Conservation (phyloP, 23 tunicate species). For the Diplosoma virens region DNA sequence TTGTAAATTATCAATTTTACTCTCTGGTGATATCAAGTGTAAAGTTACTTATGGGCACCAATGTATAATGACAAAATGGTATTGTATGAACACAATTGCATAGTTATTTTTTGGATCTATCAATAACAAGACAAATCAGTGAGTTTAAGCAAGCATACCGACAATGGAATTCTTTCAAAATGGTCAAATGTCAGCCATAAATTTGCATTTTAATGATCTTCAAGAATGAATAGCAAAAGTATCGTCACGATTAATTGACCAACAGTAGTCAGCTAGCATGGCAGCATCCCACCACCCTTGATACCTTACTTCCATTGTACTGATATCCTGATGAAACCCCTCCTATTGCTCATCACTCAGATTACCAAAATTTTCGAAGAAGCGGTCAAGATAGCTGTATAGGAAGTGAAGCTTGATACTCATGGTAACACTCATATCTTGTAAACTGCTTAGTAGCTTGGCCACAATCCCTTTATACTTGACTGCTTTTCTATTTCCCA, state of each 20-base stretch:
- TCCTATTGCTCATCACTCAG: conserved; percentile 26
- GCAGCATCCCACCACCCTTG: too few relatives aligned
- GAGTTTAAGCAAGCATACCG: too few relatives aligned
- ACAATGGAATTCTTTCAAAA: too few relatives aligned
- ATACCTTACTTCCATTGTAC: background rate
- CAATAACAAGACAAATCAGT: too few relatives aligned
- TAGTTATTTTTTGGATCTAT: too few relatives aligned
- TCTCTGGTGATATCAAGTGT: too few relatives aligned
- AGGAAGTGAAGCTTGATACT: conserved; percentile 11
- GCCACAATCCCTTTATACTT: conserved; percentile 17
- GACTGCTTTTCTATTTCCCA: conserved; percentile 16
- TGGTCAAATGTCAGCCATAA: conserved; percentile 19
- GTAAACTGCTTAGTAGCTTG: conserved; percentile 1
- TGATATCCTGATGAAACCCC: background rate
- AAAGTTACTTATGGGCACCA: too few relatives aligned
- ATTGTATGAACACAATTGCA: too few relatives aligned
- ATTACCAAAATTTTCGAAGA: background rate
- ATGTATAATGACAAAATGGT: too few relatives aligned
- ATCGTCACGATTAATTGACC: conserved; percentile 10
- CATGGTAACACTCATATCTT: conserved; percentile 12
- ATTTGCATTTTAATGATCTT: background rate
- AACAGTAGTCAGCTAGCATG: conserved; percentile 4
- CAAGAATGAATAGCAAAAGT: conserved; percentile 9
- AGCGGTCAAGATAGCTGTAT: too few relatives aligned
- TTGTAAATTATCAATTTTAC: too few relatives aligned